A percentile compares a stretch with the other conserved stretches of the same genome.
Conservation (phyloP, 2,797 vertebrate genomes). For the Lacerta agilis region DNA sequence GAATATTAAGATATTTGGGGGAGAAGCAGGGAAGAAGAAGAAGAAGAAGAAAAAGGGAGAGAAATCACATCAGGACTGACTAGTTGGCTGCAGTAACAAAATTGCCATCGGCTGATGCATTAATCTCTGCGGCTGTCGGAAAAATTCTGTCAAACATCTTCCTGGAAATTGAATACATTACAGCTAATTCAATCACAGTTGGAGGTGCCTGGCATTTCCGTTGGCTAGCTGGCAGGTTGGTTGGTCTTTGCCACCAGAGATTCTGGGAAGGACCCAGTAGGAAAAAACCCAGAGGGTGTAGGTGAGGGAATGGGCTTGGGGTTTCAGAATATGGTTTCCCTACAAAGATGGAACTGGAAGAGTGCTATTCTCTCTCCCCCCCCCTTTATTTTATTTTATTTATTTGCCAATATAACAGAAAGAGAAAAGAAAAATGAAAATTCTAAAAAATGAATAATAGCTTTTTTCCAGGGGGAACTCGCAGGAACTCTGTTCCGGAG, state of each 20-base stretch:
- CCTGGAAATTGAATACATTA: slow-evolving; percentile 31
- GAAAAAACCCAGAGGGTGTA: background rate
- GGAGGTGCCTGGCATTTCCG: slow-evolving; percentile 26
- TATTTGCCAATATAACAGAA: too few species aligned
- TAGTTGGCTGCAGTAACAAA: slow-evolving; percentile 31
- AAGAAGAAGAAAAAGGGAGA: slow-evolving; percentile 25
- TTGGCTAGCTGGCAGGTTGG: background rate
- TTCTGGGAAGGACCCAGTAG: slow-evolving; percentile 25
- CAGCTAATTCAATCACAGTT: slow-evolving; percentile 57
- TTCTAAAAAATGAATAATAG: too few species aligned
- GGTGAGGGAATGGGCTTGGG: rapidly evolving
- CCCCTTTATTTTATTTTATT: too few species aligned
- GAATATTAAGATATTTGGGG: slow-evolving; percentile 4
- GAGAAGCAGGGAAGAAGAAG: background rate
- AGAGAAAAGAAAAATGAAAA: too few species aligned
- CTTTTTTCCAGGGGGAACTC: too few species aligned
- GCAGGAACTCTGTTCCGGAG: too few species aligned
- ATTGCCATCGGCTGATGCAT: background rate
- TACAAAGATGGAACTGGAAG: background rate
- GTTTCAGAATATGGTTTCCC: background rate
- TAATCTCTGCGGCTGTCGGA: slow-evolving; percentile 24
- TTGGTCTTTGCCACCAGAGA: slow-evolving; percentile 25
- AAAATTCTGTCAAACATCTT: slow-evolving; percentile 46
- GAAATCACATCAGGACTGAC: slow-evolving; percentile 20
- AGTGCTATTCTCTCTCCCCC: too few species aligned